Evolutionary conservation across 35 echinoderm and acorn worm species (phyloP).

Genomic region (Holothuria glaberrima): DNA sequence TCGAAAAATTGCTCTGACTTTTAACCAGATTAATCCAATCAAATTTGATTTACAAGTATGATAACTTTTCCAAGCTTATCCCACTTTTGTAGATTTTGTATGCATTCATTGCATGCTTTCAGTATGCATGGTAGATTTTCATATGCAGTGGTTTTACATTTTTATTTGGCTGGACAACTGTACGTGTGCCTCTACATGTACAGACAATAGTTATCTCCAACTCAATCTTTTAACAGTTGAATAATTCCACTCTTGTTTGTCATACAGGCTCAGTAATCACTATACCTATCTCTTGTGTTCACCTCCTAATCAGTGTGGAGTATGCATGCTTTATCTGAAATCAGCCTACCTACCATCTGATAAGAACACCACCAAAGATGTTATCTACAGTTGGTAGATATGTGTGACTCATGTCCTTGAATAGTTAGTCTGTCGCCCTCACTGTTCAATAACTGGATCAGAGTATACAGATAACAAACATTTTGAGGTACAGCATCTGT

Average conservation of each 20-base stretch:
- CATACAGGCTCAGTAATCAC: not conserved
- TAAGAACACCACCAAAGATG: constrained; percentile 14
- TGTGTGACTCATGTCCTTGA: constrained; percentile 34
- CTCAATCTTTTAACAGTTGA: constrained; percentile 15
- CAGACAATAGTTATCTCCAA: not conserved
- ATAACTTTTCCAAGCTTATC: too few relatives aligned
- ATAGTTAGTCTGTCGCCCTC: not conserved
- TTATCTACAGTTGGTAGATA: not conserved
- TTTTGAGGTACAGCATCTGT: too few relatives aligned
- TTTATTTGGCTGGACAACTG: not conserved
- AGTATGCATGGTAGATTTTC: too few relatives aligned
- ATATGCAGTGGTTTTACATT: too few relatives aligned
- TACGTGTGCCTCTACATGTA: constrained; percentile 36
- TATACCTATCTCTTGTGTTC: constrained; percentile 11
- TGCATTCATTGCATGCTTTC: too few relatives aligned
- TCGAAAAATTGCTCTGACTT: too few relatives aligned
- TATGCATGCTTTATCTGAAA: constrained; percentile 29
- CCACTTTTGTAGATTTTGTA: too few relatives aligned
- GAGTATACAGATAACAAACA: not conserved
- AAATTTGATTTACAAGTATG: too few relatives aligned
- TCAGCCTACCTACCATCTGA: constrained; percentile 30
- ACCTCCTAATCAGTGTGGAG: constrained; percentile 28
- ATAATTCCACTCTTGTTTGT: constrained; percentile 43
- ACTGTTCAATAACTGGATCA: not conserved
- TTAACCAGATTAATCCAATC: too few relatives aligned